A percentile compares a stretch with the other conserved stretches of the same genome.
phyloP scores from a whole-genome alignment of 2,797 vertebrate genomes.

The Scyliorhinus canicula region DNA sequence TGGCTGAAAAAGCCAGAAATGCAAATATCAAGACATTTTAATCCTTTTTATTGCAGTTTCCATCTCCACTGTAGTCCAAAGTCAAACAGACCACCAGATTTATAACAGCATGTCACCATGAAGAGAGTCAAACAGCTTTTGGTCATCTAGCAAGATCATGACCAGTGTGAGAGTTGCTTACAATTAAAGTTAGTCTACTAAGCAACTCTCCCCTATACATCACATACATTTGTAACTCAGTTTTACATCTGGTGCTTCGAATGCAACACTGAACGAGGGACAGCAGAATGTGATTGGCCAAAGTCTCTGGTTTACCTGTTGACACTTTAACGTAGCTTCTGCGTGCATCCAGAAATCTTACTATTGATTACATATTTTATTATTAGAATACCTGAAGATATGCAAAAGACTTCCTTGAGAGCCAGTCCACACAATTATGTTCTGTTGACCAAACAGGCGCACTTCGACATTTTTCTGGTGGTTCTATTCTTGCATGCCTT shows the following conservation, averaged over 20 bases:
- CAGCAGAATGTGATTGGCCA: background rate
- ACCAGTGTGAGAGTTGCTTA: background rate
- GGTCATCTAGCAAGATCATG: background rate
- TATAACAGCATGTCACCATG: background rate
- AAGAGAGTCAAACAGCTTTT: background rate
- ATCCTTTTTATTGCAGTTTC: background rate
- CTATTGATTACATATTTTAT: background rate
- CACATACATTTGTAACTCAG: background rate
- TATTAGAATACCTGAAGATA: slow-evolving; percentile 50
- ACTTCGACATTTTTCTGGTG: slow-evolving; percentile 16
- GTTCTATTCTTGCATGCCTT: slow-evolving; percentile 29
- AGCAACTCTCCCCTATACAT: background rate
- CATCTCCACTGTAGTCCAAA: background rate
- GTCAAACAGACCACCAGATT: background rate
- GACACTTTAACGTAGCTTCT: background rate
- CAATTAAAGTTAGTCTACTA: background rate
- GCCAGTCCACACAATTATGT: background rate
- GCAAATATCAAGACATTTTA: background rate
- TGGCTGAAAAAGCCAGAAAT: background rate
- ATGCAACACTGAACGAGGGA: background rate
- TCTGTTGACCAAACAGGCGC: slow-evolving; percentile 20
- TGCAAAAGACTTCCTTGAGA: slow-evolving; percentile 46
- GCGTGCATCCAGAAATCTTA: background rate
- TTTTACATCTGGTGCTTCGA: background rate
- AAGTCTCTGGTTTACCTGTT: background rate